Base-by-base conservation (phyloP, 2,113 vertebrate genomes). In the Eidolon helvum region DNA sequence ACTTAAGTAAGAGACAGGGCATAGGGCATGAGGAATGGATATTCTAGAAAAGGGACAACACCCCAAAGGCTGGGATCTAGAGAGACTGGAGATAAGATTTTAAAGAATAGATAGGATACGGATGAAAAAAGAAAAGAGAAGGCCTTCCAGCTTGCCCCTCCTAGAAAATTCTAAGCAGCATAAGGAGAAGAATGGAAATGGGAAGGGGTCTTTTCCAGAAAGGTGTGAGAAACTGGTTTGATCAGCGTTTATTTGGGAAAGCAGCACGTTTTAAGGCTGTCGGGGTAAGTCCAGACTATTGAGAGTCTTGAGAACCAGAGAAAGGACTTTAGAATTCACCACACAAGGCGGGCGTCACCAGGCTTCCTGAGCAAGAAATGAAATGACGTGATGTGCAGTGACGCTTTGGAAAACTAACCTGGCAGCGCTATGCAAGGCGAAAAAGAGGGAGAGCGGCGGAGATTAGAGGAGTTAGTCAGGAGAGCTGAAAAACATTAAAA, bases 401-500 rank as follows among this genome's bases (percentile, higher is more conserved):
- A 2, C 18, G 50, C 19, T 68, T 18, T n/a, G 80, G 40, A 65
- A 75, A 59, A 74, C 0, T 7, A n/a, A 14, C 3, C 33, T 21
- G 65, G 43, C n/a, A 35, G 88, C 0, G 0, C 16, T 2, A 0
- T 1, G 33, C 33, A 33, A 68, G 83, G 40, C 10, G 6, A 48
- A 24, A 40, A 18, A 8, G 21, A 59, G 16, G 7, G 19, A 26
- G 10, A 10, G 5, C 1, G 10, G 7, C 16, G 1, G 48, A 84
- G 45, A 40, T 50, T 18, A 2, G 26, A 33, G 43, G 15, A 72
- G 55, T 50, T 12, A 14, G 45, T 22, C 10, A 45, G 38, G 75
- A 28, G 3, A 30, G 28, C 0, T n/a, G 68, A 55, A 57, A 50
- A 28, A 7, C 40, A 10, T 7, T 30, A 12, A 38, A 45, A 26